Percentiles rank a stretch among this genome's conserved stretches.
Evolutionary conservation across 2,888 invertebrate genomes (phyloP).

Genomic region (Orthonevra nobilis): DNA sequence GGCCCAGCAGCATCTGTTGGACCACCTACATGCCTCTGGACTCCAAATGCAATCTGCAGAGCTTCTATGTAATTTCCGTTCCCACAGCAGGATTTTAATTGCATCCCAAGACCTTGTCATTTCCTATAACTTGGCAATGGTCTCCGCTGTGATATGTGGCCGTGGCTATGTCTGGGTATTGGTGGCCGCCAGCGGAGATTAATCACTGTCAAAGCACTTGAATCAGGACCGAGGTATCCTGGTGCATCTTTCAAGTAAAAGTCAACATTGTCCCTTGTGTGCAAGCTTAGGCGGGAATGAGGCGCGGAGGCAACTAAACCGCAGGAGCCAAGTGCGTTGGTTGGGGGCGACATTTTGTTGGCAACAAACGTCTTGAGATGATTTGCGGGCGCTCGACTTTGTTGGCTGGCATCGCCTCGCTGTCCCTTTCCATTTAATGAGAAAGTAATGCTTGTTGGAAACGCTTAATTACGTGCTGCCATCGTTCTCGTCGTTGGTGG

Average conservation of each 20-base stretch:
- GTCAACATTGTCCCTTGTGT: conserved; percentile 57
- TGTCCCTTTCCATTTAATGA: conserved; percentile 48
- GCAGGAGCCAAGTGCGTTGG: not conserved
- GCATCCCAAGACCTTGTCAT: conserved; percentile 61
- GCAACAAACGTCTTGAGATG: conserved; percentile 59
- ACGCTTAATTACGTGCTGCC: conserved; percentile 55
- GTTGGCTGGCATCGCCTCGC: conserved; percentile 7
- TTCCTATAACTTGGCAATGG: conserved; percentile 36
- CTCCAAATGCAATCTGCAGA: conserved; percentile 55
- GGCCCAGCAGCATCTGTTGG: conserved; percentile 32
- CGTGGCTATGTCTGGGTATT: not conserved
- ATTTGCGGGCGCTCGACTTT: conserved; percentile 52
- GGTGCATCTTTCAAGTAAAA: conserved; percentile 57
- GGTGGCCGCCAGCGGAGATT: conserved; percentile 69
- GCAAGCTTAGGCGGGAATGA: conserved; percentile 11
- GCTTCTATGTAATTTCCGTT: conserved; percentile 65
- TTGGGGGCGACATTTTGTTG: conserved; percentile 40
- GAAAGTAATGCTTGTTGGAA: conserved; percentile 59
- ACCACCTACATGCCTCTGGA: conserved; percentile 18
- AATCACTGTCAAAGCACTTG: conserved; percentile 74
- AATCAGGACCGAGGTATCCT: conserved; percentile 71
- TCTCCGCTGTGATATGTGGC: not conserved
- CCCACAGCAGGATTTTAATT: conserved; percentile 62
- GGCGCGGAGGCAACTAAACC: too few relatives aligned
- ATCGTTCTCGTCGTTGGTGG: conserved; percentile 7